A percentile compares a stretch with the other conserved stretches of the same genome.
Conservation (phyloP, 92 coral and sea anemone genomes). For the Galaxea fascicularis region DNA sequence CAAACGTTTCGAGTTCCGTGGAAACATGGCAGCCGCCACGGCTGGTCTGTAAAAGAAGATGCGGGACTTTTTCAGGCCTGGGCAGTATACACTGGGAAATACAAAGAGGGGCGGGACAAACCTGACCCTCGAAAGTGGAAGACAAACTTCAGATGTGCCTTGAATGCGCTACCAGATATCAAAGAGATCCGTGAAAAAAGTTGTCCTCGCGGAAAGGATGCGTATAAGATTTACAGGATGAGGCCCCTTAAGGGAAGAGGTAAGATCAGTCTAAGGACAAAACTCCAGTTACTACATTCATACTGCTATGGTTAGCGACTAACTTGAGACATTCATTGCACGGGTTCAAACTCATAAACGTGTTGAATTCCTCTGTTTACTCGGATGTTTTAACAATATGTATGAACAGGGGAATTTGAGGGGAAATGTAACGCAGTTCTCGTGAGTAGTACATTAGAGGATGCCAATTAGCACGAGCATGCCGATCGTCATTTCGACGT, state of each 20-base stretch:
- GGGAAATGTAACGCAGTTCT: no score
- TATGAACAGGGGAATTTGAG: neutral
- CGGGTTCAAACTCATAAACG: neutral
- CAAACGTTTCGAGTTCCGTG: constrained; percentile 82
- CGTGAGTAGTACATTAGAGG: no score
- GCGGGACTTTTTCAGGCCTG: constrained; percentile 85
- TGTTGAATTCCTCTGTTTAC: neutral
- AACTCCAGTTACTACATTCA: neutral
- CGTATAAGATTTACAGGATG: constrained; percentile 85
- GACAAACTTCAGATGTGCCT: constrained; percentile 89
- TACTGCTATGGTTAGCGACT: neutral
- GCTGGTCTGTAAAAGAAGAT: constrained; percentile 79
- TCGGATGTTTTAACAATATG: neutral
- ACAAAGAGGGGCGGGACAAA: constrained; percentile 46
- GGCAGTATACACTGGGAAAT: constrained; percentile 90
- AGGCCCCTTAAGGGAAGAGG: constrained; percentile 65
- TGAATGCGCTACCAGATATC: constrained; percentile 90
- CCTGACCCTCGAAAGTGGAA: constrained; percentile 92
- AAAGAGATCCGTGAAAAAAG: constrained; percentile 79
- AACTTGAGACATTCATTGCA: neutral
- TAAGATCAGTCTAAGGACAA: neutral
- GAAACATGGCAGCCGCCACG: constrained; percentile 90
- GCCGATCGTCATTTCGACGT: no score
- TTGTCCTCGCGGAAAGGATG: constrained; percentile 83
- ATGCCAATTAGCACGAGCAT: no score